Conservation (phyloP, 2,888 invertebrate genomes). For the Norana najaformis region DNA sequence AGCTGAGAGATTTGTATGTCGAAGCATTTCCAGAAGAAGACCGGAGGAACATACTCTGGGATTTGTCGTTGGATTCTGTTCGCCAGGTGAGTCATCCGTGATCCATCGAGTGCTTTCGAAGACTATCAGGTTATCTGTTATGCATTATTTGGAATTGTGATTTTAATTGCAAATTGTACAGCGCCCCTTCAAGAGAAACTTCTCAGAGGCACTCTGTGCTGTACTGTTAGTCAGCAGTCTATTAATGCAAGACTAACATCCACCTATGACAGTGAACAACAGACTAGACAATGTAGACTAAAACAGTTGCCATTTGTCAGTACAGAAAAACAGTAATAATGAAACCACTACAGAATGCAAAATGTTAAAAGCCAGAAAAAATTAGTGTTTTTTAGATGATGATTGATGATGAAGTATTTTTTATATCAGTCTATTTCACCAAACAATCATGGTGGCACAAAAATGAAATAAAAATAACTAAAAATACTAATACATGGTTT, state of each 20-base stretch:
- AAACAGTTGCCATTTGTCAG: neutral
- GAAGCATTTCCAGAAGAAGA: conserved; percentile 54
- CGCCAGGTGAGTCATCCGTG: neutral
- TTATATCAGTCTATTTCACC: neutral
- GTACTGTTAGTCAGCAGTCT: neutral
- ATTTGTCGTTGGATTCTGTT: conserved; percentile 25
- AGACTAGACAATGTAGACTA: neutral
- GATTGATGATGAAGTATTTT: neutral
- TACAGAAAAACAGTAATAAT: too few species aligned
- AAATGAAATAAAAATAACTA: neutral
- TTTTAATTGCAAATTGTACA: neutral
- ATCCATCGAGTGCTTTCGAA: neutral
- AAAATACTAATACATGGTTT: neutral
- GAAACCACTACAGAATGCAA: too few species aligned
- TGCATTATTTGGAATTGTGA: neutral
- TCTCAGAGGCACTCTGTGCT: too few species aligned
- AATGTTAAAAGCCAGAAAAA: too few species aligned
- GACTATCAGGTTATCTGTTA: neutral
- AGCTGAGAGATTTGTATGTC: conserved; percentile 53
- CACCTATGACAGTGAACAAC: neutral
- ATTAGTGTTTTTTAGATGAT: neutral
- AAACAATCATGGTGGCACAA: neutral
- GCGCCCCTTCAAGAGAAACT: neutral
- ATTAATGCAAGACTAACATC: neutral
- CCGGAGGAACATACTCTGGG: conserved; percentile 33